A percentile compares a stretch with the other conserved stretches of the same genome.
phyloP scores from a whole-genome alignment of 2,113 vertebrate genomes.

The Eurystomus gularis region DNA sequence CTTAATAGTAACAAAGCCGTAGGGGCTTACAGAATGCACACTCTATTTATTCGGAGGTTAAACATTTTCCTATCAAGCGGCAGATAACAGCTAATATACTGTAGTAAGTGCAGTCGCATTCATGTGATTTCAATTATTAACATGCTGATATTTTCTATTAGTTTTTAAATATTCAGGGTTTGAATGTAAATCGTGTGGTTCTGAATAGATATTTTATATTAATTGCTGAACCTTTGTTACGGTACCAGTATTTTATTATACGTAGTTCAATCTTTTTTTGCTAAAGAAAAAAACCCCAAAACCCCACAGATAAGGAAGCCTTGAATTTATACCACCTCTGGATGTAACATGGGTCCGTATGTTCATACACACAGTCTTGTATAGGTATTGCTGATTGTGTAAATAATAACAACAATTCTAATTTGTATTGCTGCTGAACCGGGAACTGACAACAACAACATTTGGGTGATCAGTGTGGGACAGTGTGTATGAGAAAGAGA shows the following conservation, averaged over 20 bases:
- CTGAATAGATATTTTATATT: not conserved
- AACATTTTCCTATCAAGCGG: constrained; percentile 21
- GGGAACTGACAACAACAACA: not conserved
- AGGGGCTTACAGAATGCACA: not conserved
- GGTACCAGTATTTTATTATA: not conserved
- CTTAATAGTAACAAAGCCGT: constrained; percentile 31
- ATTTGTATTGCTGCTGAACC: not conserved
- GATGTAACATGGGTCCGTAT: not conserved
- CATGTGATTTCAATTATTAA: constrained; percentile 47
- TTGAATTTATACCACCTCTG: not conserved
- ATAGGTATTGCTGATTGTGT: not conserved
- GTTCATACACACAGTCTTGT: not conserved
- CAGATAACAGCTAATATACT: constrained; percentile 17
- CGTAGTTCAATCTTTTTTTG: not conserved
- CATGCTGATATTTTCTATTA: constrained; percentile 50
- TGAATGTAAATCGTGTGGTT: not conserved
- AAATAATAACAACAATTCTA: not conserved
- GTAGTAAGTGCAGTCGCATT: constrained; percentile 1
- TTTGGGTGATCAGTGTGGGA: not conserved
- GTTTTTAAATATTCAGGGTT: constrained; percentile 29
- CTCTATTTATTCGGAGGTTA: constrained; percentile 48
- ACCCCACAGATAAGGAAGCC: not conserved
- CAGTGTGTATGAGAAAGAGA: not conserved
- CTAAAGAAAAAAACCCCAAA: not conserved
- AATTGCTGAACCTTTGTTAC: constrained; percentile 12